A percentile compares a stretch with the other conserved stretches of the same genome.
phyloP scores from a whole-genome alignment of 2,113 vertebrate genomes.

The Paramormyrops kingsleyae region DNA sequence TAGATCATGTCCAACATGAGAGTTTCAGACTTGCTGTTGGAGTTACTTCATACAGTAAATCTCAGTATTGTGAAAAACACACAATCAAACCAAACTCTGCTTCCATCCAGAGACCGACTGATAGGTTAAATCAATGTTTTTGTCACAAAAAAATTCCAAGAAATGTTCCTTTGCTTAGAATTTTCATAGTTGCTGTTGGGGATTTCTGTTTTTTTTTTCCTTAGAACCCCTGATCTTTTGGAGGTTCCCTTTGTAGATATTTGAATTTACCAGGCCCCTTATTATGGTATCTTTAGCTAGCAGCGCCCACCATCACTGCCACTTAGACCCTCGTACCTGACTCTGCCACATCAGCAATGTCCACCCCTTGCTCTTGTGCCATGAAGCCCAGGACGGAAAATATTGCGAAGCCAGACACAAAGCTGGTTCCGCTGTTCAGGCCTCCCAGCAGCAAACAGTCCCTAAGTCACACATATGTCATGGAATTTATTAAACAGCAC shows the following conservation, averaged over 20 bases:
- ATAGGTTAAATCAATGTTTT: not conserved
- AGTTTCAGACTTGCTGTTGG: not conserved
- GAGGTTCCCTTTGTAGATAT: not conserved
- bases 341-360: slow-evolving; percentile 99
- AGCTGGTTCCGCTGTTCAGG: slow-evolving; percentile 99
- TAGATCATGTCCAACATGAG: not conserved
- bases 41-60: not conserved
- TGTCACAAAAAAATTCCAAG: not conserved
- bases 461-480: slow-evolving; percentile 99
- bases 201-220: not conserved
- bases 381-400: slow-evolving; percentile 99
- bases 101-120: not conserved
- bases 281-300: slow-evolving; percentile 40
- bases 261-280: slow-evolving; percentile 33
- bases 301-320: slow-evolving; percentile 90
- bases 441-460: slow-evolving; percentile 99
- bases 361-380: slow-evolving; percentile 99
- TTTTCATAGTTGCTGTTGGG: not conserved
- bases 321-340: slow-evolving; percentile 91
- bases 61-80: not conserved
- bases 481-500: slow-evolving; percentile 94
- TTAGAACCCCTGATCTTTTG: not conserved
- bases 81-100: not conserved
- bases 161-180: not conserved
- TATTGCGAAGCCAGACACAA: slow-evolving; percentile 99